phyloP scores from a whole-genome alignment of 2,797 vertebrate species.

The Menidia menidia region DNA sequence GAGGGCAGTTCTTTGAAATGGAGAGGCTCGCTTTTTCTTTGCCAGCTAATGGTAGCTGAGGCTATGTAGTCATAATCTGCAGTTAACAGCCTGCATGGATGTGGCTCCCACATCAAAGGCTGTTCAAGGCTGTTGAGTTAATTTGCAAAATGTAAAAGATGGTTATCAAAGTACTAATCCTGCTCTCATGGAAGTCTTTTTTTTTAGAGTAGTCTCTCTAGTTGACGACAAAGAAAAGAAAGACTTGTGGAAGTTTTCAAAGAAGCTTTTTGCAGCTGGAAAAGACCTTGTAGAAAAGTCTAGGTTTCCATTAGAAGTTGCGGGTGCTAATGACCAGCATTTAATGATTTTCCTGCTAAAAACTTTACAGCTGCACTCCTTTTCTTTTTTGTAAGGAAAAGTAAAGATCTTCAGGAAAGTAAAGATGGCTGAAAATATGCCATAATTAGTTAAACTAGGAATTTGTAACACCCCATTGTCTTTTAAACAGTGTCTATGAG shows the following conservation, averaged over 20 bases:
- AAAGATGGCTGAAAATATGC: too few species aligned
- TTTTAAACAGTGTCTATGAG: not conserved
- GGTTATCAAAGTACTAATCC: not conserved
- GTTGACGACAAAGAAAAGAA: not conserved
- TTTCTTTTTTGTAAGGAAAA: not conserved
- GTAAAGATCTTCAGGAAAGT: not conserved
- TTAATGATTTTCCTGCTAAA: not conserved
- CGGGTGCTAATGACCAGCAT: not conserved
- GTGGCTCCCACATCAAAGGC: slow-evolving; percentile 5
- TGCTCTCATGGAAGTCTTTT: not conserved
- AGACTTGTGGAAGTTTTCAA: slow-evolving; percentile 3
- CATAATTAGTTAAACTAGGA: too few species aligned
- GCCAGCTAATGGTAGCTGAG: slow-evolving; percentile 61
- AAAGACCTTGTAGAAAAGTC: slow-evolving; percentile 10
- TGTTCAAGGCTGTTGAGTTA: not conserved
- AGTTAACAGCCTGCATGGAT: slow-evolving; percentile 12
- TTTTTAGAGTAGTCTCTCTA: not conserved
- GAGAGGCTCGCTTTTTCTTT: slow-evolving; percentile 37
- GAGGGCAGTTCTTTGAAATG: slow-evolving; percentile 34
- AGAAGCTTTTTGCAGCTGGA: not conserved
- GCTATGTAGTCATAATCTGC: slow-evolving; percentile 42
- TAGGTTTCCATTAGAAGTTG: slow-evolving; percentile 3
- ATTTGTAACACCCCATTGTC: not conserved
- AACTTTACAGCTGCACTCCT: not conserved
- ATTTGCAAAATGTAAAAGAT: not conserved